phyloP scores from a whole-genome alignment of 2,797 vertebrate genomes.

The Sebastes goodei region DNA sequence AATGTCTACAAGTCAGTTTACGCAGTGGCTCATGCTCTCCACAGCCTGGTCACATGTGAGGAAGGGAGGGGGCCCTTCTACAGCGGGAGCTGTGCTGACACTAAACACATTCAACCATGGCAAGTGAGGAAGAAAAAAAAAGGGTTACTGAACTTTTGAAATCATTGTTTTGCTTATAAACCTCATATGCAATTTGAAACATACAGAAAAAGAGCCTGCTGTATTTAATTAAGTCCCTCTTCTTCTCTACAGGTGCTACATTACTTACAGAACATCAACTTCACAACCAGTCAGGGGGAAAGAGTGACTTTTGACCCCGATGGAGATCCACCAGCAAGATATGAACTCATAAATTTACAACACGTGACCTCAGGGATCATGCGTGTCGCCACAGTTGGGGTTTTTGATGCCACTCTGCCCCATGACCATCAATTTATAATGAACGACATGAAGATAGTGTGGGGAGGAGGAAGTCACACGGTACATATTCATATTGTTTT shows the following conservation, averaged over 20 bases:
- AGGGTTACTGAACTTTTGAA: neutral
- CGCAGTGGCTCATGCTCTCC: constrained; percentile 79
- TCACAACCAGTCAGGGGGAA: constrained; percentile 54
- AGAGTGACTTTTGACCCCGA: constrained; percentile 72
- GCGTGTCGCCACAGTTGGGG: constrained; percentile 47
- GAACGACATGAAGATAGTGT: constrained; percentile 40
- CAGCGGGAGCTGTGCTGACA: constrained; percentile 58
- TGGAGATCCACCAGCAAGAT: constrained; percentile 79
- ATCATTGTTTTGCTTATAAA: neutral
- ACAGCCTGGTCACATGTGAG: constrained; percentile 71
- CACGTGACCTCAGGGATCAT: constrained; percentile 32
- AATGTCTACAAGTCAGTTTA: constrained; percentile 84
- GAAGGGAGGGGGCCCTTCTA: constrained; percentile 54
- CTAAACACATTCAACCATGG: constrained; percentile 77
- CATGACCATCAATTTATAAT: constrained; percentile 38
- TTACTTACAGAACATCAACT: constrained; percentile 67
- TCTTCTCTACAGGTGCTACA: constrained; percentile 55
- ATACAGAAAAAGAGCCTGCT: neutral
- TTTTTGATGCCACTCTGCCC: constrained; percentile 59
- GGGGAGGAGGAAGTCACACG: constrained; percentile 43
- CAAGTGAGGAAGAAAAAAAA: constrained; percentile 70
- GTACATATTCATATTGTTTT: constrained; percentile 39
- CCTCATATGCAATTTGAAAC: neutral
- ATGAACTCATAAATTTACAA: constrained; percentile 80
- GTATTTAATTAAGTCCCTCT: neutral